Conservation (phyloP, 2,797 vertebrate species). For the Chrosomus eos region DNA sequence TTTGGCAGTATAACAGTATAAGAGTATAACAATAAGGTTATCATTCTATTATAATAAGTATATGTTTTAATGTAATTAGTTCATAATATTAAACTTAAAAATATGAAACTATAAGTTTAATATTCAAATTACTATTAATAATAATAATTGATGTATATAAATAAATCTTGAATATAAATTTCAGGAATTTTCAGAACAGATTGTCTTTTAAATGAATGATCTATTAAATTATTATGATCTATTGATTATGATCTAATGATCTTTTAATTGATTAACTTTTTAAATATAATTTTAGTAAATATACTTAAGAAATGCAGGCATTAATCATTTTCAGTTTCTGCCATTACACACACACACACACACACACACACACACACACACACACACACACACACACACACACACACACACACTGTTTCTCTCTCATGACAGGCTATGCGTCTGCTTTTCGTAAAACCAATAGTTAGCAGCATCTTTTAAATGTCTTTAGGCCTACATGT, state of each 20-base stretch:
- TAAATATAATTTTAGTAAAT: background rate
- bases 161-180: background rate
- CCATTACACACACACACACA: constrained; percentile 13
- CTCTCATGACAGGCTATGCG: background rate
- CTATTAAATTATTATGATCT: no score
- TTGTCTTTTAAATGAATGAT: background rate
- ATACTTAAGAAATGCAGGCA: background rate
- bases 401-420: constrained; percentile 17
- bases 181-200: background rate
- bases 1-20: no score
- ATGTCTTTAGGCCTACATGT: constrained; percentile 8
- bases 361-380: constrained; percentile 28
- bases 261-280: no score
- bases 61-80: background rate
- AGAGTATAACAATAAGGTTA: background rate
- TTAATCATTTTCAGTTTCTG: background rate
- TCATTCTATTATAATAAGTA: background rate
- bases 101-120: background rate
- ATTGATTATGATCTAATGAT: no score
- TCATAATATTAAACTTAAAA: no score
- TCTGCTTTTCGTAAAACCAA: background rate
- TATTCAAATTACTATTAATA: background rate
- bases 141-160: background rate
- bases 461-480: background rate
- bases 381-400: constrained; percentile 33